Evolutionary conservation across 2,797 vertebrate genomes (phyloP), one percentile per base, ranked within the genome.

Genomic region (Sebastes hubbsi): DNA sequence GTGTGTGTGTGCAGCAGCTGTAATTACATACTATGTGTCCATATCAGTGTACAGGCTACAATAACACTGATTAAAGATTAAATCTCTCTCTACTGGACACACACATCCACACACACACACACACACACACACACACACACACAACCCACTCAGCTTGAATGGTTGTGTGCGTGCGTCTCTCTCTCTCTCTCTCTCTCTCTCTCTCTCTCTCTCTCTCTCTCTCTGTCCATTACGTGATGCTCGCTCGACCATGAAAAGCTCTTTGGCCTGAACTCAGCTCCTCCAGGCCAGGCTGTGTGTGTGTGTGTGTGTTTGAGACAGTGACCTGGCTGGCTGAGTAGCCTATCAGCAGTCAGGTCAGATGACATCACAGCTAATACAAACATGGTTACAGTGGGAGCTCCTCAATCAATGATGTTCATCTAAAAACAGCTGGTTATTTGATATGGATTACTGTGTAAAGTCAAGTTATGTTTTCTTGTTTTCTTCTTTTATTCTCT

Each of bases 31-130:
- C 86, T 75, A 68, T 80, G 67, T 76, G 68, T 80, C 82, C 58
- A 77, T 91, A 88, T 90, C 88, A 85, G 60, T 89, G 77, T 80
- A 78, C 83, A 72, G 77, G 72, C 69, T 88, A 74, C 78, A 78
- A 72, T 88, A 87, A 85, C 86, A 85, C 88, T 85, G 88, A 86
- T 88, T 90, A 90, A 92, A 91, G 85, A 91, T 90, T 89, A 85
- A 85, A 82, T 87, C 81, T 87, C 76, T 62, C 58, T 83, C 27
- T 27, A 8, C 59, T 72, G 29, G 22, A 78, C 49, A 74, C 71
- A 78, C 55, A 78, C 55, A 73, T 63, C 25, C 3, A 78, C 61
- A 58, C 60, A 32, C 61, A 52, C 60, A 77, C 65, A 42, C 25
- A 61, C 61, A 58, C 60, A 32, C 61, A 52, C 60, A 77, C 65